A percentile compares a stretch with the other conserved stretches of the same genome.
Evolutionary conservation across 2,888 invertebrate genomes (phyloP).

Genomic region (Thera britannica): DNA sequence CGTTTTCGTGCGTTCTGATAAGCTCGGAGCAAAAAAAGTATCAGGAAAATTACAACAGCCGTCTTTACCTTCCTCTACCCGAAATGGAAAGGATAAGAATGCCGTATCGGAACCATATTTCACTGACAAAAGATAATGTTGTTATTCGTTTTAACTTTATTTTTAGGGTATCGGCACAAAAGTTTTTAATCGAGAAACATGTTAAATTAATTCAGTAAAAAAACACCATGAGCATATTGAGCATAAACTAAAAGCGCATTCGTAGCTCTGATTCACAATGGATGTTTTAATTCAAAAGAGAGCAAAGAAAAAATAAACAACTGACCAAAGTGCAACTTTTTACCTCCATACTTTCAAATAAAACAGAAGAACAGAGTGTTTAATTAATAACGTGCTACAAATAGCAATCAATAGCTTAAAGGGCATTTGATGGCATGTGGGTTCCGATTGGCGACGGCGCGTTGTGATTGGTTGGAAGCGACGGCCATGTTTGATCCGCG

Average conservation of each 20-base stretch:
- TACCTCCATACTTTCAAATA: conserved; percentile 21
- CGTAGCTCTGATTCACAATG: conserved; percentile 6
- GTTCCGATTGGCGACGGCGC: conserved; percentile 56
- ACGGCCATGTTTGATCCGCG: conserved; percentile 80
- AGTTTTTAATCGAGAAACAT: conserved; percentile 35
- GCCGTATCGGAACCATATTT: conserved; percentile 59
- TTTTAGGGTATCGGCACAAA: conserved; percentile 48
- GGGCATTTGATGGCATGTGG: conserved; percentile 65
- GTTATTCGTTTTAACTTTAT: conserved; percentile 50
- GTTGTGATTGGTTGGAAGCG: conserved; percentile 67
- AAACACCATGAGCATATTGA: conserved; percentile 23
- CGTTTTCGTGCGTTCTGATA: conserved; percentile 47
- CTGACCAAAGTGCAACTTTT: conserved; percentile 9
- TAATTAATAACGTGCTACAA: conserved; percentile 62
- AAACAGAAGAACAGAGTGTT: conserved; percentile 45
- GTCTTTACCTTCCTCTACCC: conserved; percentile 45
- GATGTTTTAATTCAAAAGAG: conserved; percentile 15
- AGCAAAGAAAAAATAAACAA: conserved; percentile 22
- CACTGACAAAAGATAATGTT: conserved; percentile 56
- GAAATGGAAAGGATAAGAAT: conserved; percentile 60
- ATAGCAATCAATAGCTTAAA: conserved; percentile 74
- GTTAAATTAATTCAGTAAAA: conserved; percentile 30
- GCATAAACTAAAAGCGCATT: conserved; percentile 18
- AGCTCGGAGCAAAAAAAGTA: conserved; percentile 34
- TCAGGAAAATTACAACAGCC: conserved; percentile 41